Evolutionary conservation across 2,113 vertebrate genomes (phyloP).

Genomic region (Solea senegalensis): DNA sequence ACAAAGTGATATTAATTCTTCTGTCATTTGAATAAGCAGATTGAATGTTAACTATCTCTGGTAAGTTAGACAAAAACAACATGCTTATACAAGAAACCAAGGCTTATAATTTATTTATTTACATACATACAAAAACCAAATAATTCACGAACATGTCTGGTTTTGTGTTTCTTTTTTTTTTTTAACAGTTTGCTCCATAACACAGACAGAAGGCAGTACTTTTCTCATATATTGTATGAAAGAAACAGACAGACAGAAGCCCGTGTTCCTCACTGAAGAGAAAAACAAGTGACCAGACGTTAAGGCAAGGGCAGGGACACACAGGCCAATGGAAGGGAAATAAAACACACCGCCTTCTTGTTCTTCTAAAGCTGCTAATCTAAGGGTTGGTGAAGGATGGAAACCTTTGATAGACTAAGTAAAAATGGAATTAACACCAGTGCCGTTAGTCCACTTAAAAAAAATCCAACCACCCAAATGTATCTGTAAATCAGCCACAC

Average conservation of each 20-base stretch:
- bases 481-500: not conserved
- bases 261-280: slow-evolving; percentile 61
- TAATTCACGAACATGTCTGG: slow-evolving; percentile 76
- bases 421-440: slow-evolving; percentile 27
- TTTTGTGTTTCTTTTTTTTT: slow-evolving; percentile 70
- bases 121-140: slow-evolving; percentile 85
- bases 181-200: slow-evolving; percentile 72
- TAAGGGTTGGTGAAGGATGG: slow-evolving; percentile 1
- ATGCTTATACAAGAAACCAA: slow-evolving; percentile 37
- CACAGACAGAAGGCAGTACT: slow-evolving; percentile 79
- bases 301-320: slow-evolving; percentile 70
- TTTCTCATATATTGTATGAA: slow-evolving; percentile 62
- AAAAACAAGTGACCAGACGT: slow-evolving; percentile 61
- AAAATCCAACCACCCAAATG: not conserved
- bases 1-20: too few relatives aligned
- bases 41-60: too few relatives aligned
- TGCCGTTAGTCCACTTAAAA: slow-evolving; percentile 11
- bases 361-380: not conserved
- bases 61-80: too few relatives aligned
- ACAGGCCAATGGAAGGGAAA: slow-evolving; percentile 49
- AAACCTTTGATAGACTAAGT: slow-evolving; percentile 15
- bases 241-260: slow-evolving; percentile 57
- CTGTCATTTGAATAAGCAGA: too few relatives aligned
- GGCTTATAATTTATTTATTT: slow-evolving; percentile 84
- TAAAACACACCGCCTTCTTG: slow-evolving; percentile 20